Percentiles rank a stretch among this genome's conserved stretches.
phyloP scores from a whole-genome alignment of 2,888 invertebrate species.

The Xestia c-nigrum region DNA sequence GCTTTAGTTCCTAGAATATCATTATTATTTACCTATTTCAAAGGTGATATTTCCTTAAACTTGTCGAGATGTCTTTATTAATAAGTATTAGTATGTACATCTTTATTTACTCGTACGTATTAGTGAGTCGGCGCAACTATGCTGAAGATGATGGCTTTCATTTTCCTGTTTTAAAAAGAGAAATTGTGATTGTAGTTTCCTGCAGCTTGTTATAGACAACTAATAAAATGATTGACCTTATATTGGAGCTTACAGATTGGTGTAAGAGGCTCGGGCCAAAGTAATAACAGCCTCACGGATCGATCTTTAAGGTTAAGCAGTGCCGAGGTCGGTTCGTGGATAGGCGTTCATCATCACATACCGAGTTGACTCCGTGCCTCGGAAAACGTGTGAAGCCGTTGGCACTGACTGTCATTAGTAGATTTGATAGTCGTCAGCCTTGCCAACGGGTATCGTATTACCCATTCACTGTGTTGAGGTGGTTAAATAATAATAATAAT shows the following conservation, averaged over 20 bases:
- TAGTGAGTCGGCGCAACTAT: background rate
- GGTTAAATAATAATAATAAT: no score
- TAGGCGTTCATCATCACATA: background rate
- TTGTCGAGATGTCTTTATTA: background rate
- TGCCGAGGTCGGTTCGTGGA: background rate
- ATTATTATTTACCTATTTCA: constrained; percentile 28
- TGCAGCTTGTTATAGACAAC: background rate
- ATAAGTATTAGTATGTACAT: background rate
- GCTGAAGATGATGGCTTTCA: background rate
- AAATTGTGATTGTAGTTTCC: background rate
- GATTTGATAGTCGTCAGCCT: background rate
- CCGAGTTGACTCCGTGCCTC: background rate
- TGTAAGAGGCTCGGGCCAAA: background rate
- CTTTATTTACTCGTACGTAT: background rate
- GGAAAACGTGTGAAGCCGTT: background rate
- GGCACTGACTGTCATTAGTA: background rate
- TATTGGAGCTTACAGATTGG: background rate
- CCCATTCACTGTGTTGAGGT: background rate
- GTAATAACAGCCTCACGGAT: background rate
- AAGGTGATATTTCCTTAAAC: constrained; percentile 6
- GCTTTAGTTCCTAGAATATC: constrained; percentile 30
- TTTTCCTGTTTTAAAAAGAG: constrained; percentile 10
- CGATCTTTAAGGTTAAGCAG: background rate
- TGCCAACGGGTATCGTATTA: background rate
- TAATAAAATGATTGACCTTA: background rate